These are phyloP conservation scores for Psilopsiagon aurifrons DNA, from an alignment of 2,113 vertebrate genomes.

Conservation along the genomic window DNA sequence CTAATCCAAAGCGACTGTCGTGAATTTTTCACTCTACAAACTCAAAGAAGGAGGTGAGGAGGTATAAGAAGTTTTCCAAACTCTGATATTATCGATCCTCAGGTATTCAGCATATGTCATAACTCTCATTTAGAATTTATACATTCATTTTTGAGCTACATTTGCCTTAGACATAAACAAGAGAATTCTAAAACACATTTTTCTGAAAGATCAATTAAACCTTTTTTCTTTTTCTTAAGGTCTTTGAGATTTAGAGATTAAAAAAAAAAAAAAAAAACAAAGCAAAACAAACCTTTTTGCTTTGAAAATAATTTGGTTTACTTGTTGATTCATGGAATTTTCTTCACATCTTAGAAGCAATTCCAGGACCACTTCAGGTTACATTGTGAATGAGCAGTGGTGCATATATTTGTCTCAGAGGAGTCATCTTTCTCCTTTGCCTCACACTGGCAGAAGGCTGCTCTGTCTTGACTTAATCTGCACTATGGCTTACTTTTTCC, in stretches of 20 bases:
- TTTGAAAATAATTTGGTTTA: not conserved
- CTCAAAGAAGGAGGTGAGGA: not conserved
- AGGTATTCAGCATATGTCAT: not conserved
- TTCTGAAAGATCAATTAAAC: not conserved
- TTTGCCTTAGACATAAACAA: not conserved
- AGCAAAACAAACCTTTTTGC: not conserved
- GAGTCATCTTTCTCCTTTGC: not conserved
- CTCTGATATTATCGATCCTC: not conserved
- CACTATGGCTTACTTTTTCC: not conserved
- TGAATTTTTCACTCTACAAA: not conserved
- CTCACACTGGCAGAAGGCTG: not conserved
- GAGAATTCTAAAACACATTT: not conserved
- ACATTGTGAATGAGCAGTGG: not conserved
- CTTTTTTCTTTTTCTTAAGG: not conserved
- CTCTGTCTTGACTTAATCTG: not conserved
- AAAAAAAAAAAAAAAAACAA: rapidly evolving
- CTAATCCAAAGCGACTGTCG: not conserved
- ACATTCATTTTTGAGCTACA: not conserved
- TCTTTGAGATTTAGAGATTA: not conserved
- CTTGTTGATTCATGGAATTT: not conserved
- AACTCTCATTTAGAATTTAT: not conserved
- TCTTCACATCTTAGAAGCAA: not conserved
- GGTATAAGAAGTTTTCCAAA: not conserved
- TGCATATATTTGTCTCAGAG: not conserved
- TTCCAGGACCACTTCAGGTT: not conserved